Base-by-base conservation (phyloP, 2,113 vertebrate genomes). In the Phalacrocorax carbo region DNA sequence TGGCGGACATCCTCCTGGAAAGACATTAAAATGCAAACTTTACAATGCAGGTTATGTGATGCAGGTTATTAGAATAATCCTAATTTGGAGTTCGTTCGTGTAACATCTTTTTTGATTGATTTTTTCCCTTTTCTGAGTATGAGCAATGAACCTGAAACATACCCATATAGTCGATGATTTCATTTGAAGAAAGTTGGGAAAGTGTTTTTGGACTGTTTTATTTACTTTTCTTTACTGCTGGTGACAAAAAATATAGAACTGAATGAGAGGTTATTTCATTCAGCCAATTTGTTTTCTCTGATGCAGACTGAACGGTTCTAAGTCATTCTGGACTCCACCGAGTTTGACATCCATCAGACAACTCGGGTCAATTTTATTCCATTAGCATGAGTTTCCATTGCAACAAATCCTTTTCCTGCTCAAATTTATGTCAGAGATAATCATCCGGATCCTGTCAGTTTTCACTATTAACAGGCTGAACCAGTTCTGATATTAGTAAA, bases 381-480 rank as follows among this genome's bases (percentile, higher is more conserved):
- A 97, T 97, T 98, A 98, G 30, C 11, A 75, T 66, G 93, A 90
- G 60, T 95, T 96, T 97, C 90, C 84, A 65, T 86, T 97, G 95
- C 96, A 94, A 95, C 80, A 77, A 94, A 77, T 90, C 51, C 44
- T 85, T 75, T 96, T 80, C 92, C 54, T 90, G 42, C 64, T 93
- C 88, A 96, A 93, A 97, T 97, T 97, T 96, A 75, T 97, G 97
- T 95, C 96, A 96, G 88, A 91, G 80, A 93, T 90, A 96, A 97
- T 97, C 66, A 96, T 91, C 91, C 51, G 32, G 69, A 57, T 92
- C 93, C 89, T 97, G 94, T 96, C 95, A 95, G 71, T 97, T 95
- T 97, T 94, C 78, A 76, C 72, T 88, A 52, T 70, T 86, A 96
- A 94, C n/a, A 38, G 82, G 65, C 86, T 97, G 94, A 97, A 88